Evolutionary conservation across 2,797 vertebrate genomes (phyloP).

Genomic region (Remorina albescens): DNA sequence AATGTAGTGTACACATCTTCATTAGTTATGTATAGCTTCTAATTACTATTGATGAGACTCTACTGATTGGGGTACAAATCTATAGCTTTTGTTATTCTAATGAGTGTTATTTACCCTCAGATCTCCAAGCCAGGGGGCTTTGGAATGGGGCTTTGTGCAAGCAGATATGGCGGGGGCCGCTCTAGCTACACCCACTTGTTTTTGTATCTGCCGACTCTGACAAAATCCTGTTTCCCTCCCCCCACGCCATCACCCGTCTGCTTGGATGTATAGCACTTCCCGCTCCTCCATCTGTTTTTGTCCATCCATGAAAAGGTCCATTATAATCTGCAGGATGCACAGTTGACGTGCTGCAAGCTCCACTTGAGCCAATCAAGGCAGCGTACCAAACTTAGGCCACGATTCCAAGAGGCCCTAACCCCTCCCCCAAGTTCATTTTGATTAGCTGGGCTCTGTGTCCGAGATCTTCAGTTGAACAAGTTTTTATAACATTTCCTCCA

Average conservation of each 20-base stretch:
- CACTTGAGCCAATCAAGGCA: constrained; percentile 71
- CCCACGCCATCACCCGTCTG: constrained; percentile 72
- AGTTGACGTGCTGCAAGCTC: constrained; percentile 71
- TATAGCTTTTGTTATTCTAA: constrained; percentile 89
- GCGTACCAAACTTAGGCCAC: constrained; percentile 51
- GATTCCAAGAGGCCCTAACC: constrained; percentile 64
- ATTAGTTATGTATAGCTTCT: constrained; percentile 86
- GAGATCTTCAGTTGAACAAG: constrained; percentile 85
- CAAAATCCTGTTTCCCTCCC: constrained; percentile 70
- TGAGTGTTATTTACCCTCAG: constrained; percentile 85
- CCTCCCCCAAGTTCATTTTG: constrained; percentile 66
- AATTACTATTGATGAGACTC: constrained; percentile 87
- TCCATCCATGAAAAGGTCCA: constrained; percentile 83
- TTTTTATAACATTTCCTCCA: constrained; percentile 88
- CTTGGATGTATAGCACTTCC: constrained; percentile 82
- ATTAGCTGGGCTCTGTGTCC: constrained; percentile 75
- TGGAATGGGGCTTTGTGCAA: constrained; percentile 78
- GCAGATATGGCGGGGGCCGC: constrained; percentile 70
- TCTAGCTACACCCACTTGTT: constrained; percentile 82
- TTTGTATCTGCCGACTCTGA: constrained; percentile 79
- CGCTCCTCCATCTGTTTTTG: constrained; percentile 84
- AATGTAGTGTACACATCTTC: constrained; percentile 81
- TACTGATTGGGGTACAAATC: constrained; percentile 85
- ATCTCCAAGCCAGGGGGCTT: constrained; percentile 82
- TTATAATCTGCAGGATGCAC: constrained; percentile 82